Evolutionary conservation across 2,888 invertebrate genomes (phyloP).

Genomic region (Drosophila niveifrons): DNA sequence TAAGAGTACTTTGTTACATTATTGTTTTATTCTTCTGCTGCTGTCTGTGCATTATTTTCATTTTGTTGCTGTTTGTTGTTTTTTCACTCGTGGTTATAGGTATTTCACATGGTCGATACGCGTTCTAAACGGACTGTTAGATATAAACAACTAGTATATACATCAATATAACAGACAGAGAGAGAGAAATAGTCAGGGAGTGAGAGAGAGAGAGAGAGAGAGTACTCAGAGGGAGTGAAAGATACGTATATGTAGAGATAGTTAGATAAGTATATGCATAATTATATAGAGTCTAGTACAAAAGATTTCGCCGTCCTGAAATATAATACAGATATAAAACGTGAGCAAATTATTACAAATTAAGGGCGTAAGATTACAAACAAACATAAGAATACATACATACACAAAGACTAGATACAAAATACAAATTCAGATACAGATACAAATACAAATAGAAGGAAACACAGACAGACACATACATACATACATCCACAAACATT

Average conservation of each 20-base stretch:
- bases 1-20: conserved; percentile 38
- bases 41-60: conserved; percentile 3
- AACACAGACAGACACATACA: conserved; percentile 7
- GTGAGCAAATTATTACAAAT: conserved; percentile 81
- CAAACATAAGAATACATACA: conserved; percentile 18
- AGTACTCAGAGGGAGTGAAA: conserved; percentile 27
- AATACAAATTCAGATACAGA: conserved; percentile 14
- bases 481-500: conserved; percentile 12
- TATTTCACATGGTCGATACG: conserved; percentile 38
- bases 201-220: conserved; percentile 19
- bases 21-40: conserved; percentile 4
- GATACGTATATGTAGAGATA: conserved; percentile 35
- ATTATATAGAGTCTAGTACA: conserved; percentile 86
- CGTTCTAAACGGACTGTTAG: conserved; percentile 47
- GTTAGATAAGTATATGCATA: conserved; percentile 47
- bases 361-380: conserved; percentile 66
- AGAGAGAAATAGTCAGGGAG: conserved; percentile 29
- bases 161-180: conserved; percentile 31
- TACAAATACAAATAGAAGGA: conserved; percentile 22
- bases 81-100: conserved; percentile 27
- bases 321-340: conserved; percentile 86
- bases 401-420: conserved; percentile 18
- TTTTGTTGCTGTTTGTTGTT: conserved; percentile 26
- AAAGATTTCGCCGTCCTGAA: conserved; percentile 89
- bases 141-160: conserved; percentile 56